Evolutionary conservation across 2,113 vertebrate genomes (phyloP).

Genomic region (Xenopus laevis): DNA sequence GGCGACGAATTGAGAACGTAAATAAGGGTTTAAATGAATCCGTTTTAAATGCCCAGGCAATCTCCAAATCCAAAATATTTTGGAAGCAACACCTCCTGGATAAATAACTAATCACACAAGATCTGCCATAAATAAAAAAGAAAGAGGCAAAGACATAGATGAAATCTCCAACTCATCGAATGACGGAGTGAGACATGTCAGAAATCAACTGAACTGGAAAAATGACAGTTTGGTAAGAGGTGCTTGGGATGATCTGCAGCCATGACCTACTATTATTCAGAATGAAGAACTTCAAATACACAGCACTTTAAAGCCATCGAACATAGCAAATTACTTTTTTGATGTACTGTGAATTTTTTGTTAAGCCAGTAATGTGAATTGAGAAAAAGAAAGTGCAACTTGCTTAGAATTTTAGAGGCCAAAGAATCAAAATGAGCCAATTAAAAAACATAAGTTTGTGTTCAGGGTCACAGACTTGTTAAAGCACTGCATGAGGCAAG

Average conservation of each 20-base stretch:
- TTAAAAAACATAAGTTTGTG: conserved; percentile 39
- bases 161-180: conserved; percentile 68
- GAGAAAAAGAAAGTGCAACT: conserved; percentile 11
- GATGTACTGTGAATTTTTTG: conserved; percentile 9
- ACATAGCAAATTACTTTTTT: conserved; percentile 56
- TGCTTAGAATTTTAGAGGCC: conserved; percentile 36
- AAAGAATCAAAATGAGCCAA: conserved; percentile 39
- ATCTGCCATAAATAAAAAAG: conserved; percentile 70
- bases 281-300: conserved; percentile 61
- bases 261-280: conserved; percentile 62
- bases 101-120: conserved; percentile 71
- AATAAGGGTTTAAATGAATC: no score
- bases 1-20: no score
- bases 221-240: conserved; percentile 69
- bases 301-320: conserved; percentile 57
- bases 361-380: background rate
- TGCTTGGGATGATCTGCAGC: conserved; percentile 65
- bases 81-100: no score
- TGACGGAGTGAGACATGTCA: conserved; percentile 69
- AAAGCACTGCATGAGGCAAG: conserved; percentile 25
- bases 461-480: conserved; percentile 26
- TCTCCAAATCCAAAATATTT: no score
- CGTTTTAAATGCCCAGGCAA: no score
- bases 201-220: conserved; percentile 70
- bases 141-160: conserved; percentile 64